Evolutionary conservation across 2,797 vertebrate genomes (phyloP), one percentile per base, ranked within the genome.

Genomic region (Acomys russatus): DNA sequence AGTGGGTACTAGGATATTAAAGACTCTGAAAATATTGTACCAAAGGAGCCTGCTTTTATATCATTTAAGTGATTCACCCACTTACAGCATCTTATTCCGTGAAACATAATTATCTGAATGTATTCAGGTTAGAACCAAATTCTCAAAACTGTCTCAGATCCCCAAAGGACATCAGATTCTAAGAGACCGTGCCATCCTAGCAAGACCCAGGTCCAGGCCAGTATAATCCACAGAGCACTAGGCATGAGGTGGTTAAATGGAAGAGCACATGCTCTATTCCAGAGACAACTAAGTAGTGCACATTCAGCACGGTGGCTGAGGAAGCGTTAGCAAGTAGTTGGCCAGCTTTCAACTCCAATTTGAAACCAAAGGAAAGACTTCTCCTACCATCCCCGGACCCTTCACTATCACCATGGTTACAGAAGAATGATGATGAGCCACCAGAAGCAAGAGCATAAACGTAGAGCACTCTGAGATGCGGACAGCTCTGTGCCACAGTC

Each of bases 1-100:
- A 84, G 10, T 70, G 51, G 49, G 54, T 22, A 88, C 93, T 88
- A 83, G 30, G 33, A 66, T 88, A 76, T 83, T 96, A 95, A 91
- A 77, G 59, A 88, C 18, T 18, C 54, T 44, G 35, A 89, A 91
- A 94, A 76, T 59, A 78, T 64, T 66, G 12, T 64, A 84, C n/a
- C 63, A 76, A 95, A 90, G 44, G 33, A 95, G 68, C 6, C 15
- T 93, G 59, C 51, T 93, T 90, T 87, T 79, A 79, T 44, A 83
- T 83, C 10, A 0, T 54, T 93, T 74, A 77, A 89, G 25, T 92
- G n/a, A 90, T 92, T 95, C 82, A 92, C 33, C 80, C 77, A 87
- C 38, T 76, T 87, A n/a, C 3, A 74, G 18, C 10, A 70, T 20
- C 23, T 54, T 18, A 84, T 54, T 17, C 22, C 30, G 92, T 66